Evolutionary conservation across 2,888 invertebrate genomes (phyloP), one percentile per base, ranked within the genome.

Genomic region (Amphipyra berbera): DNA sequence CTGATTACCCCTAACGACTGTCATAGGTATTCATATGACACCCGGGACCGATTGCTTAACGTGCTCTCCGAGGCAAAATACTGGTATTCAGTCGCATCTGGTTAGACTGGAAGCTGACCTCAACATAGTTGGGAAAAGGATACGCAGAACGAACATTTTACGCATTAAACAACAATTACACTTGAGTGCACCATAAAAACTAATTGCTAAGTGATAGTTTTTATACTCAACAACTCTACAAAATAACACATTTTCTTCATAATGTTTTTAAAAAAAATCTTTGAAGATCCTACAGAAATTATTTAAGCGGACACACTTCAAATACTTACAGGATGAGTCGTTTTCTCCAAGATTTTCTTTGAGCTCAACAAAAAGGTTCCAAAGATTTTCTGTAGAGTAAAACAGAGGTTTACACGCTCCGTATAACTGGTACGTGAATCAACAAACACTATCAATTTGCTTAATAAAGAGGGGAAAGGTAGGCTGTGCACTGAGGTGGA

Each of bases 391-490:
- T 58, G 14, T 52, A 38, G 50, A 53, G 46, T 68, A 65, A 54
- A 68, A 70, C 55, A 58, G 58, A 54, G 60, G 58, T 61, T 67
- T 56, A 61, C 48, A 60, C 53, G 61, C 49, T 65, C 49, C 37
- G 45, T 46, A 40, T 50, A 71, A 62, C 46, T 54, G 45, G 48
- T 71, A 57, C 55, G 64, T 68, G 70, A 69, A 55, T 75, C 67
- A 68, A 65, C 64, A 71, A 60, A 63, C 50, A 61, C 72, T 67
- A 74, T 66, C 63, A 57, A 64, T 68, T 71, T 71, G 59, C 37
- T 59, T 61, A 61, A 61, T 61, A 58, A 47, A 49, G 35, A 61
- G 47, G 41, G n/a, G 47, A 30, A 12, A 50, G 6, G 14, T 21
- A 46, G 12, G n/a, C 41, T 47, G 48, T 42, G 40, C 12, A 40